Evolutionary conservation across 2,888 invertebrate species (phyloP), one percentile per base, ranked within the genome.

Genomic region (Mesoligia furuncula): DNA sequence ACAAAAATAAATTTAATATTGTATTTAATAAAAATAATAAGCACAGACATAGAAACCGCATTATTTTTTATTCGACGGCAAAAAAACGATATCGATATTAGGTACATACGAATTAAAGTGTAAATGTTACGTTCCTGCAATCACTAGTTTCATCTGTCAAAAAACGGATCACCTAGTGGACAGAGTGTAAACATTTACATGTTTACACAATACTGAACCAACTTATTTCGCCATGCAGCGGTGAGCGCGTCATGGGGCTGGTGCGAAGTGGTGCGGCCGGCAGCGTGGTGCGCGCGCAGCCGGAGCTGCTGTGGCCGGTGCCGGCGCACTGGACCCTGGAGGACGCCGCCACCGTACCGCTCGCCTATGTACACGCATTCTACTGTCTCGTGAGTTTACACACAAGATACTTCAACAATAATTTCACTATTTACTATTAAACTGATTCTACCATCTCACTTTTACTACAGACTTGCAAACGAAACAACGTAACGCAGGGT

Each of bases 301-400:
- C 94, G 0, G 92, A 96, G 54, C 91, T 97, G 76, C 83, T 94
- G 66, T 98, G 98, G 98, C 96, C 97, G 15, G 95, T 98, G 24
- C 98, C 98, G 0, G 95, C 97, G 3, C 90, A 95, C 39, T 98
- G 98, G 98, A 96, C 96, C 5, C 91, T 98, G 45, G 97, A 98
- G 90, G 98, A 98, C 79, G 98, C 98, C 11, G 98, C 98, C 20
- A 98, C 98, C 0, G 97, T 98, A 0, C 98, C 98, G 0, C 97
- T 98, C 64, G 98, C 98, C 0, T 98, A 98, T 88, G 95, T 94
- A 20, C 97, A 97, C 0, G 97, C 97, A 0, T 96, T 92, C 72
- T 94, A 94, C 79, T 92, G 92, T 64, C 87, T 94, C 17, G 89
- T 89, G 69, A 87, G 88, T 82, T 2, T 13, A 51, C 17, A 68